A percentile compares a stretch with the other conserved stretches of the same genome.
phyloP scores from a whole-genome alignment of 37 sponge, comb jelly and placozoan species.

The Lycopodina hypogea region DNA sequence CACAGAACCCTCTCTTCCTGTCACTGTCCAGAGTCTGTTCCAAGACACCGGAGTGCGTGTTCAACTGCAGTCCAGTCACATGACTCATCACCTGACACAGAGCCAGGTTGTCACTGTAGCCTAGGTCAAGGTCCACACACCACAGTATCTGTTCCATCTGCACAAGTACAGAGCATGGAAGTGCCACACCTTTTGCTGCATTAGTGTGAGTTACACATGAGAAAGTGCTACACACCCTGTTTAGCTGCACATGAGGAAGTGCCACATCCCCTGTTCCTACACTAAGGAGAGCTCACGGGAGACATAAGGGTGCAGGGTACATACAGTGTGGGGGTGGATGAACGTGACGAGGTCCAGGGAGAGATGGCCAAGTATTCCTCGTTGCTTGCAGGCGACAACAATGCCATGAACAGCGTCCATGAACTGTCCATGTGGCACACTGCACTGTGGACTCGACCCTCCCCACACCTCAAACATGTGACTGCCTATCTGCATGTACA shows the following conservation, averaged over 20 bases:
- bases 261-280: no score
- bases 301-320: not conserved
- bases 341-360: constrained; percentile 90
- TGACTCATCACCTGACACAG: constrained; percentile 57
- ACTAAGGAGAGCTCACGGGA: no score
- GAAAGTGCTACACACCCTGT: no score
- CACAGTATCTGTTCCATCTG: constrained; percentile 78
- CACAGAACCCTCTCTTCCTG: constrained; percentile 48
- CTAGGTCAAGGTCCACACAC: constrained; percentile 84
- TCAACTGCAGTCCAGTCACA: constrained; percentile 51
- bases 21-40: not conserved
- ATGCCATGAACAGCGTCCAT: constrained; percentile 23
- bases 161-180: not conserved
- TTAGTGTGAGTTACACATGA: not conserved
- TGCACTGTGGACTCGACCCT: constrained; percentile 87
- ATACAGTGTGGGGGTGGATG: constrained; percentile 40
- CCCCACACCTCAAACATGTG: constrained; percentile 82
- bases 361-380: constrained; percentile 86
- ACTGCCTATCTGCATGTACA: constrained; percentile 29
- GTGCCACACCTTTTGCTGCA: not conserved
- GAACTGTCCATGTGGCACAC: constrained; percentile 59
- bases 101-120: constrained; percentile 65
- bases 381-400: constrained; percentile 36
- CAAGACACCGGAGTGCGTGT: constrained; percentile 21
- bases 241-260: no score